Conservation (phyloP, 2,113 vertebrate species). For the Ascaphus truei region DNA sequence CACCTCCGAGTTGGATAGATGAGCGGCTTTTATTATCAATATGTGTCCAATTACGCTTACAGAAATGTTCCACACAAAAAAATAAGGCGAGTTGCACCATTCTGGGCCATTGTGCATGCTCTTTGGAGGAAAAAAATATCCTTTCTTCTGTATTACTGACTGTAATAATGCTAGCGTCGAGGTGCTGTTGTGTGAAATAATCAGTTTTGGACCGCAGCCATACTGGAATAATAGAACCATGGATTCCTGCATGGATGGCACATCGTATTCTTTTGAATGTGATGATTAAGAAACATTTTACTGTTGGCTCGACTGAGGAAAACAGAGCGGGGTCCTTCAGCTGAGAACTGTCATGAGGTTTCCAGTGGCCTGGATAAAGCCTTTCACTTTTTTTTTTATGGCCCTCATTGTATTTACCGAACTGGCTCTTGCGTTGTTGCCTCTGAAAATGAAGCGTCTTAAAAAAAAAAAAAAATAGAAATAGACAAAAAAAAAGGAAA, state of each 20-base stretch:
- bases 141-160: constrained; percentile 47
- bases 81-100: constrained; percentile 25
- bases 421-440: background rate
- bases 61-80: constrained; percentile 23
- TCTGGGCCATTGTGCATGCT: constrained; percentile 29
- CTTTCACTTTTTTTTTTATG: background rate
- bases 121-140: constrained; percentile 36
- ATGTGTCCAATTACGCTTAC: constrained; percentile 36
- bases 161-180: constrained; percentile 36
- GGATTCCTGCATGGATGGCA: constrained; percentile 31
- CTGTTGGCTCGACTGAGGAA: constrained; percentile 11
- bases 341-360: background rate
- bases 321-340: constrained; percentile 15
- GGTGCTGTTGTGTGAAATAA: constrained; percentile 56
- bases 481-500: background rate
- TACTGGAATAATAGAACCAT: constrained; percentile 49
- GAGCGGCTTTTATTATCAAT: constrained; percentile 36
- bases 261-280: constrained; percentile 23
- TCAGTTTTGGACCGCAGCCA: constrained; percentile 54
- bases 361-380: background rate
- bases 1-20: constrained; percentile 32
- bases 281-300: constrained; percentile 31
- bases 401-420: background rate
- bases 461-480: no score
- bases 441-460: background rate